A percentile compares a stretch with the other conserved stretches of the same genome.
phyloP scores from a whole-genome alignment of 1,140 invertebrate genomes.

The Schlechtendalia chinensis region DNA sequence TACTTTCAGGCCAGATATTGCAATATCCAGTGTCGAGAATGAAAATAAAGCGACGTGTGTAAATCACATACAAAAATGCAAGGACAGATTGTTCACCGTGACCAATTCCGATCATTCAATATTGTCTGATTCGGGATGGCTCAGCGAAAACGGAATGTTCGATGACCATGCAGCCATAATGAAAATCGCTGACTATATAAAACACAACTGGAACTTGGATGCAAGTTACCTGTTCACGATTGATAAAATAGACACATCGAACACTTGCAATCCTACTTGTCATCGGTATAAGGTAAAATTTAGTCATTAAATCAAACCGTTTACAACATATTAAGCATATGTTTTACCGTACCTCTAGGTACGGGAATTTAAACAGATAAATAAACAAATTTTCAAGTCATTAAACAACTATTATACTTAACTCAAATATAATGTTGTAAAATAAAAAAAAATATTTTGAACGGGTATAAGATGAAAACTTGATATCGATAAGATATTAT shows the following conservation, averaged over 20 bases:
- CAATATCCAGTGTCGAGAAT: background rate
- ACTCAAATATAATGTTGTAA: no score
- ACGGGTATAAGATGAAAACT: no score
- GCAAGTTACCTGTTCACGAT: background rate
- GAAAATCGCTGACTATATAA: background rate
- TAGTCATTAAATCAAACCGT: background rate
- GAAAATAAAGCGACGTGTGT: background rate
- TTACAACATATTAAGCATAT: background rate
- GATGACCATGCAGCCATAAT: background rate
- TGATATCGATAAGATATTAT: no score
- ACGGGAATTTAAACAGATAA: background rate
- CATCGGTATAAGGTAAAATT: background rate
- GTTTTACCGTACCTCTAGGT: background rate
- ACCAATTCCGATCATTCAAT: background rate
- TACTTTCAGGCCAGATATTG: background rate
- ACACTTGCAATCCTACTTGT: background rate
- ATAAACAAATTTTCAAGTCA: background rate
- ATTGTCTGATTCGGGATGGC: background rate
- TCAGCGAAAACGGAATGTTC: background rate
- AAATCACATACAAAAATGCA: background rate
- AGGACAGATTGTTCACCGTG: background rate
- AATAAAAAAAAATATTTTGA: no score
- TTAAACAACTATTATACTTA: no score
- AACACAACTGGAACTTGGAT: slow-evolving; percentile 15
- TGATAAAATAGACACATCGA: background rate